Base-by-base conservation (phyloP, 2,888 invertebrate species). In the Iselma pallidipennis region DNA sequence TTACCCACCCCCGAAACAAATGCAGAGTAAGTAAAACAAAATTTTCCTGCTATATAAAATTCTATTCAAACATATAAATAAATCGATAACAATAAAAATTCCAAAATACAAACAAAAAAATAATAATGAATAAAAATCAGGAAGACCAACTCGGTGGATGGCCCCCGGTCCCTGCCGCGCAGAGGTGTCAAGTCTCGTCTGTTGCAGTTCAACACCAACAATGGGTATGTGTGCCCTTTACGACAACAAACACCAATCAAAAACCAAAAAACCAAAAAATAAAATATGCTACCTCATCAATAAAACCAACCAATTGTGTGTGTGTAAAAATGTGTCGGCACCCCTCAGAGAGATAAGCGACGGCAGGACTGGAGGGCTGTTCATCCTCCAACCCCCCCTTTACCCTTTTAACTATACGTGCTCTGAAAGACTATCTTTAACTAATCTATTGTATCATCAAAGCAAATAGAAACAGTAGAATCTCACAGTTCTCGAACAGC, bases 1-100 rank as follows among this genome's bases (percentile, higher is more conserved):
- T 87, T 97, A 68, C 96, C 96, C 1, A 96, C 95, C 4, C 97
- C 97, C 1, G 95, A 96, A 81, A 95, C 95, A 66, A 96, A 96
- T 83, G 94, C 93, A 80, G 95, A 97, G 97, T 97, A 86, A 95
- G 96, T 92, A 49, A 9, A 37, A 16, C 7, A 12, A 25, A 25
- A 16, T 54, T 21, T 7, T 16, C 4, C 14, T 5, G 4, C 2
- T 33, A n/a, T n/a, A n/a, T n/a, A n/a, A n/a, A n/a, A n/a, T 33
- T 33, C 14, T 2, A 33, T 14, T 5, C 33, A 4, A n/a, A 33
- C 5, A n/a, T 14, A 16, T 16, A 16, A 37, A 37, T 3, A 16
- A 37, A 2, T 37, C 14, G 14, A 16, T n/a, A n/a, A 45, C 45
- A 45, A 10, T 4, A 5, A 26, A 6, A 10, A 28, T 14, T 25